Percentiles rank a stretch among this genome's conserved stretches.
Evolutionary conservation across 2,113 vertebrate genomes (phyloP).

Genomic region (Myiozetetes cayanensis): DNA sequence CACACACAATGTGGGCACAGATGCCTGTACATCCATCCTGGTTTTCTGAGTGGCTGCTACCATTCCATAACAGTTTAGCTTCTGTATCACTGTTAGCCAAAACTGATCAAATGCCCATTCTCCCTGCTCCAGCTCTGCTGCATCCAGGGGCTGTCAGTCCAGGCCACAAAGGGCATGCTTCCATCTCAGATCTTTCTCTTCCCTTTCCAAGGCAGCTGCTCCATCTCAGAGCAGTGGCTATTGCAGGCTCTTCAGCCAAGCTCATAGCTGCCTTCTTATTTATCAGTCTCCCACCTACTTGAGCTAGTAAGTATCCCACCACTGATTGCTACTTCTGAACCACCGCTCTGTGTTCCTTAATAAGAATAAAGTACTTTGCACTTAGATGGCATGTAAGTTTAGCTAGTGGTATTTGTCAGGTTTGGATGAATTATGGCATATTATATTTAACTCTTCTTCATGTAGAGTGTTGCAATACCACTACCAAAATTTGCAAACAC

Average conservation of each 20-base stretch:
- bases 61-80: not conserved
- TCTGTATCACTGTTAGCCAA: not conserved
- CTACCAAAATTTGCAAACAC: not conserved
- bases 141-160: not conserved
- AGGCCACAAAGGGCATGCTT: not conserved
- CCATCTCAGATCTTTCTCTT: not conserved
- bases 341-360: not conserved
- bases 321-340: not conserved
- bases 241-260: not conserved
- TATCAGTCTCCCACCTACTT: not conserved
- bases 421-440: not conserved
- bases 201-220: not conserved
- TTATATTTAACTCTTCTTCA: not conserved
- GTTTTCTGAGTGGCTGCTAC: not conserved
- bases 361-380: not conserved
- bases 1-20: fast-evolving
- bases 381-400: not conserved
- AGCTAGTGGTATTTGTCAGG: not conserved
- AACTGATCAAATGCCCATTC: not conserved
- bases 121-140: not conserved
- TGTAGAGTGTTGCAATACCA: not conserved
- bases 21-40: fast-evolving
- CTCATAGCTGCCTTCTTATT: not conserved
- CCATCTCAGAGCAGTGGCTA: not conserved
- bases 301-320: not conserved